Evolutionary conservation across 2,113 vertebrate species (phyloP).

Genomic region (Etia nguti): DNA sequence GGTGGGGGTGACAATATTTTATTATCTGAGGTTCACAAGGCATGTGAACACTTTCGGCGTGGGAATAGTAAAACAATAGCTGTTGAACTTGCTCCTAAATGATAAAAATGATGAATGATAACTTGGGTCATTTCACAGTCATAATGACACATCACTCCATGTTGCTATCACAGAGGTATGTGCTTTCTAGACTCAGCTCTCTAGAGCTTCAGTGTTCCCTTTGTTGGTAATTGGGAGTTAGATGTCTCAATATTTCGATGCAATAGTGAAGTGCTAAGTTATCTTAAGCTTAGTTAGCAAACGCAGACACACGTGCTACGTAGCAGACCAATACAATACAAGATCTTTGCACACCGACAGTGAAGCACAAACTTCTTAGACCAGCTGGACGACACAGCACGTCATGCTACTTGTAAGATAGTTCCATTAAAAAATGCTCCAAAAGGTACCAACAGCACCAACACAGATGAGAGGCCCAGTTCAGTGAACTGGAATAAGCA

Average conservation of each 20-base stretch:
- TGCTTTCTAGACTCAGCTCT: not conserved
- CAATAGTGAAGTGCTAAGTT: not conserved
- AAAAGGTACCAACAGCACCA: not conserved
- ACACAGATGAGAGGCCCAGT: not conserved
- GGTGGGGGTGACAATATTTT: not conserved
- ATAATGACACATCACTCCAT: not conserved
- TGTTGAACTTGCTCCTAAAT: not conserved
- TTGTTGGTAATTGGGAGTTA: not conserved
- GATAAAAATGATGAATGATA: not conserved
- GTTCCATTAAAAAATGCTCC: not conserved
- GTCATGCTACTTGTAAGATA: not conserved
- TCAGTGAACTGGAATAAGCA: not conserved
- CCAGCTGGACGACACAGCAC: not conserved
- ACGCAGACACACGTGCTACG: not conserved
- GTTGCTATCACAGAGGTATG: not conserved
- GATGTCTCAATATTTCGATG: not conserved
- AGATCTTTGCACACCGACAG: not conserved
- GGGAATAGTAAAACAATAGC: not conserved
- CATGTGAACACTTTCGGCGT: not conserved
- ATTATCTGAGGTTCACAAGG: not conserved
- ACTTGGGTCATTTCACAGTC: not conserved
- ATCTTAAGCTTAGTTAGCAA: not conserved
- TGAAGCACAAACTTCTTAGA: not conserved
- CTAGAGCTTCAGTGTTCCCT: not conserved
- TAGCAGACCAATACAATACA: not conserved